Evolutionary conservation across 2,888 invertebrate genomes (phyloP), one percentile per base, ranked within the genome.

Genomic region (Ormia ochracea): DNA sequence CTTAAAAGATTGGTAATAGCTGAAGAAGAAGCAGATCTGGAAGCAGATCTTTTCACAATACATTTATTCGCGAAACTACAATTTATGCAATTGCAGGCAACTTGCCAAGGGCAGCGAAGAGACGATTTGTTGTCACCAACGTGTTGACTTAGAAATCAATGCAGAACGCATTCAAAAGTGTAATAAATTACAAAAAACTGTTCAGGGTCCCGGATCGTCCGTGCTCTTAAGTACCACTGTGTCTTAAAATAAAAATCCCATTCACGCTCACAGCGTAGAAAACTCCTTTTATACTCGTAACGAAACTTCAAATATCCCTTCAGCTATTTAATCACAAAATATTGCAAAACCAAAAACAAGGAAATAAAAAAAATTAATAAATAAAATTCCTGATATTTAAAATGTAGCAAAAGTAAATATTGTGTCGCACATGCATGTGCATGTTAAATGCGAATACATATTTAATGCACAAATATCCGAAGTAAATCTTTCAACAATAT

Each of bases 201-300:
- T n/a, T n/a, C n/a, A n/a, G n/a, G n/a, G n/a, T n/a, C n/a, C n/a
- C n/a, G n/a, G n/a, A n/a, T n/a, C n/a, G n/a, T n/a, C n/a, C n/a
- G n/a, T n/a, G 4, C 1, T 2, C 33, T 10, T 33, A 38, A 5
- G 3, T 43, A 14, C 7, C 12, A 36, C 38, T 19, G 7, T 2
- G 28, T 23, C 50, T 52, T 26, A 3, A 17, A 12, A 43, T 50
- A 12, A 52, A 21, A 1, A 50, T 72, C 33, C 23, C 23, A n/a
- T 52, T 72, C 19, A 70, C 41, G n/a, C n/a, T 33, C 12, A 28
- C 17, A 31, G 33, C 61, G 63, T n/a, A 28, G 12, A 69, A 61
- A 69, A 76, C 69, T 68, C 75, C 63, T 80, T 76, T 72, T n/a
- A 19, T 50, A 80, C 76, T 76, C 80, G 76, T 61, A 80, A 72